Percentiles rank a stretch among this genome's conserved stretches.
phyloP scores from a whole-genome alignment of 2,113 vertebrate genomes.

The Scalopus aquaticus region DNA sequence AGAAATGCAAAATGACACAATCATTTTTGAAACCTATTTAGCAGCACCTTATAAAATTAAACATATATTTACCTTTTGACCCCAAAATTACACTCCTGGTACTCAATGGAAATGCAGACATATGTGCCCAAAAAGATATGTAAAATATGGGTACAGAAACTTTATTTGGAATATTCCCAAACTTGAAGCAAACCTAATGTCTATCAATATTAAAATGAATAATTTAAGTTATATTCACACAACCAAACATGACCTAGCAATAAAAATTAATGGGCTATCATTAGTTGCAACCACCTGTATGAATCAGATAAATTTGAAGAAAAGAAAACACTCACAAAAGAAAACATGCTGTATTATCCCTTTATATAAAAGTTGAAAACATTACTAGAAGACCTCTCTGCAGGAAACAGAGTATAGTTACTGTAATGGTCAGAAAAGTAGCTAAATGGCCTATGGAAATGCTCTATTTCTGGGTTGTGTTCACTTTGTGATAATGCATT shows the following conservation, averaged over 20 bases:
- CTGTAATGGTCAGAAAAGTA: neutral
- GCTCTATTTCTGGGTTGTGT: neutral
- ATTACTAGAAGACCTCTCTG: neutral
- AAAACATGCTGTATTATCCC: neutral
- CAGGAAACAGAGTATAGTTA: neutral
- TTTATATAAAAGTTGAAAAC: neutral
- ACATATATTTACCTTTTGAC: neutral
- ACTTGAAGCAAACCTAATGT: neutral
- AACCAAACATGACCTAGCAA: neutral
- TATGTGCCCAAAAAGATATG: neutral
- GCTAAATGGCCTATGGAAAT: neutral
- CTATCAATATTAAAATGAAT: neutral
- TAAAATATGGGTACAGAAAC: neutral
- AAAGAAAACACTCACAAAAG: neutral
- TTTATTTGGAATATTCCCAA: neutral
- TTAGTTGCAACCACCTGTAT: neutral
- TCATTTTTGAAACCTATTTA: neutral
- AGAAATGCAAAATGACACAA: neutral
- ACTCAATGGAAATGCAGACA: neutral
- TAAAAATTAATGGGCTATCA: neutral
- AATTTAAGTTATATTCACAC: neutral
- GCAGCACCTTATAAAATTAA: slow-evolving; percentile 3
- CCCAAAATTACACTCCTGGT: neutral
- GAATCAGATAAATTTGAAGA: neutral
- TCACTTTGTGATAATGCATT: slow-evolving; percentile 10